These are phyloP conservation scores for Forficula auricularia DNA, from an alignment of 1,140 invertebrate genomes.

Conservation along the genomic window DNA sequence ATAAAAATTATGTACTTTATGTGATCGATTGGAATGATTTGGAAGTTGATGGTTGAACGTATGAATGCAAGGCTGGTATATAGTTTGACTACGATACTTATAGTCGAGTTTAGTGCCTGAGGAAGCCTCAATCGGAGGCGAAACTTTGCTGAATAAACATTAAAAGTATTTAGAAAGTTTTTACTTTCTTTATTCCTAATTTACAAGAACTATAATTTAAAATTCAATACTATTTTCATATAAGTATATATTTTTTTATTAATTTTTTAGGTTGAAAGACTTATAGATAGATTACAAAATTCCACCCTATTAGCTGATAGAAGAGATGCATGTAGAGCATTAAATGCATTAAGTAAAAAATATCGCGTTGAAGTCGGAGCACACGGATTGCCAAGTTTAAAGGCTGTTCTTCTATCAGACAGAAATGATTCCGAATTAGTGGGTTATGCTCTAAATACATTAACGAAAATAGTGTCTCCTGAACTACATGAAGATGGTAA, in stretches of 20 bases:
- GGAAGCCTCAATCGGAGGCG: too few relatives aligned
- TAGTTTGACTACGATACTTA: too few relatives aligned
- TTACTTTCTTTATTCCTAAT: too few relatives aligned
- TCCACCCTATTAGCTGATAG: slow-evolving; percentile 88
- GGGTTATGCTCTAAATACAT: slow-evolving; percentile 75
- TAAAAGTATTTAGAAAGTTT: too few relatives aligned
- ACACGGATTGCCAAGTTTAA: slow-evolving; percentile 25
- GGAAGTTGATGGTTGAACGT: too few relatives aligned
- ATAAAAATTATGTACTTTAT: too few relatives aligned
- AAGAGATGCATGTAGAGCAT: slow-evolving; percentile 84
- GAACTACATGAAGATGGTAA: slow-evolving; percentile 69
- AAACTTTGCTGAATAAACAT: too few relatives aligned
- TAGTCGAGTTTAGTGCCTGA: too few relatives aligned
- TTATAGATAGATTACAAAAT: slow-evolving; percentile 79
- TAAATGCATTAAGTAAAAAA: slow-evolving; percentile 84
- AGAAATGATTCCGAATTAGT: slow-evolving; percentile 79
- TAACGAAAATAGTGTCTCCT: slow-evolving; percentile 45
- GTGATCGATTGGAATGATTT: too few relatives aligned
- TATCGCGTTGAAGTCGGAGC: slow-evolving; percentile 91
- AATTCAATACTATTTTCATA: too few relatives aligned
- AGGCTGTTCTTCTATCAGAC: slow-evolving; percentile 27
- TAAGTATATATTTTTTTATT: slow-evolving; percentile 6
- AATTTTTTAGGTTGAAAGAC: slow-evolving; percentile 61
- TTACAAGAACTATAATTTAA: too few relatives aligned
- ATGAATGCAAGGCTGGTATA: too few relatives aligned